These are phyloP conservation scores for Patella depressa DNA, from an alignment of 2,888 invertebrate genomes.

Conservation along the genomic window DNA sequence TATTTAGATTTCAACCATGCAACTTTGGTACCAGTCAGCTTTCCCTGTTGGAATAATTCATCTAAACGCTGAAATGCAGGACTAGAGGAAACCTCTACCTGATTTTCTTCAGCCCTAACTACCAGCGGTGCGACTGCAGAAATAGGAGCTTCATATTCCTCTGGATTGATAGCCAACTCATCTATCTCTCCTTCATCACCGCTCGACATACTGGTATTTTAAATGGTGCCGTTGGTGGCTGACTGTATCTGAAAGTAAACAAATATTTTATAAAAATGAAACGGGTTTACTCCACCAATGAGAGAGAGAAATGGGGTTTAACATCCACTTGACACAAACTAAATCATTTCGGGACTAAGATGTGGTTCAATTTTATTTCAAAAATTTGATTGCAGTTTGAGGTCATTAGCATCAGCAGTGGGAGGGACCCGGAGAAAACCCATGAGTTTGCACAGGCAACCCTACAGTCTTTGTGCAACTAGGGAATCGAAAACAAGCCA, in stretches of 20 bases:
- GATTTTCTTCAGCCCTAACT: conserved; percentile 67
- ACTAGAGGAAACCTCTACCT: conserved; percentile 69
- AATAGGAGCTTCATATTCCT: conserved; percentile 62
- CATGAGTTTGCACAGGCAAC: too few relatives aligned
- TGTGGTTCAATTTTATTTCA: too few relatives aligned
- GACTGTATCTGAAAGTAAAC: background rate
- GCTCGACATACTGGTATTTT: conserved; percentile 23
- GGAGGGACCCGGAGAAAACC: too few relatives aligned
- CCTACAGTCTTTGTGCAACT: too few relatives aligned
- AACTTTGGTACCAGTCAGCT: conserved; percentile 69
- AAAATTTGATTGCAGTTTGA: too few relatives aligned
- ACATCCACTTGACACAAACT: too few relatives aligned
- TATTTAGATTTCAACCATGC: conserved; percentile 71
- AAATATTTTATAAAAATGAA: background rate
- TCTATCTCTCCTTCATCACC: conserved; percentile 33
- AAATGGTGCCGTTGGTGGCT: conserved; percentile 6
- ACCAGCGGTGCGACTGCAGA: conserved; percentile 68
- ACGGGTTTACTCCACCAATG: too few relatives aligned
- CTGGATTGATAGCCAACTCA: conserved; percentile 32
- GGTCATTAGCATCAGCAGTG: too few relatives aligned
- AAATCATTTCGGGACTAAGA: too few relatives aligned
- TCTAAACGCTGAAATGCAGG: conserved; percentile 71
- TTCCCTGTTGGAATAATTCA: conserved; percentile 70
- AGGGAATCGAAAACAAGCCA: too few relatives aligned
- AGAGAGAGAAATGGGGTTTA: too few relatives aligned